Base-by-base conservation (phyloP, 2,113 vertebrate genomes). In the Myotis brandtii region DNA sequence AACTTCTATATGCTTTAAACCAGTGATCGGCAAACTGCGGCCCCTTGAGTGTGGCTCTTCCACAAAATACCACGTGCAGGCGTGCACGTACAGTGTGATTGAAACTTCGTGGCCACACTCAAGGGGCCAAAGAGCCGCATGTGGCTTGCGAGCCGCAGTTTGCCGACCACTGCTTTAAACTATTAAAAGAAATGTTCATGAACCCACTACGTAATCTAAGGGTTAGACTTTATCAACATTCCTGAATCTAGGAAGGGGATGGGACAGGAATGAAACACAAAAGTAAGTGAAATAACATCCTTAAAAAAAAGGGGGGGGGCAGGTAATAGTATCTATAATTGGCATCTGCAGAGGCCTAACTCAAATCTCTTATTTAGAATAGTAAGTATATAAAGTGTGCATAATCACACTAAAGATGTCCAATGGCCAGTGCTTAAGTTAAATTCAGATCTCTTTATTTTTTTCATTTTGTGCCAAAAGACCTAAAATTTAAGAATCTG, bases 401-500 rank as follows among this genome's bases (percentile, higher is more conserved):
- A 84, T 84, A 91, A 40, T 67, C 25, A 72, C 8, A 80, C 1
- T 54, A 10, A 6, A 66, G 4, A 2, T 66, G 7, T 25, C 9
- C 50, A 86, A 43, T 88, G 23, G 9, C 16, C 14, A 79, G 25
- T 50, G 2, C 13, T 77, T n/a, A 9, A 77, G 30, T 50, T 50
- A 77, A 77, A n/a, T 77, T 77, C 30, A n/a, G 80, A 32, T 13
- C 1, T 83, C 25, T 82, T 85, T 27, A 82, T 77, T 89, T 72
- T 72, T 87, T 70, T 86, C 43, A 87, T 83, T 95, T 93, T 92
- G 23, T 85, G 30, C 13, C 40, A 46, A 79, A 96, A 94, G 18
- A 94, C 43, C 27, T 76, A 56, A 79, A 20, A 54, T 64, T 85
- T 82, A 34, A 88, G 18, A 88, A 27, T 62, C 14, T 56, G 46